These are phyloP conservation scores for Rhinatrema bivittatum DNA, from an alignment of 2,797 vertebrate species.

Conservation along the genomic window DNA sequence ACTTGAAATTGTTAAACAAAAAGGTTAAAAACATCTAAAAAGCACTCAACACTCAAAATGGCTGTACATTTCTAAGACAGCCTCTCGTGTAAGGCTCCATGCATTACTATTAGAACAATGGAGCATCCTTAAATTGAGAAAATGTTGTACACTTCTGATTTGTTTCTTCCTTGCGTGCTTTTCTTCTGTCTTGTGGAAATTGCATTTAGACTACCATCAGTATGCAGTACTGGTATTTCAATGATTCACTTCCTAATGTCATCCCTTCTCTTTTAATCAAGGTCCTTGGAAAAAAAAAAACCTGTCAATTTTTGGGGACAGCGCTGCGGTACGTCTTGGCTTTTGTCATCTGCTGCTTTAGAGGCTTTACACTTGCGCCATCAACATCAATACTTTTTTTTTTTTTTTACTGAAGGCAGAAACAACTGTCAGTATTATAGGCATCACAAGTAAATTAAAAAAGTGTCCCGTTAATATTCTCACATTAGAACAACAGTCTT, in stretches of 20 bases:
- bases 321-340: neutral
- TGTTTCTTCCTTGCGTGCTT: too few species aligned
- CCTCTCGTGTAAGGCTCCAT: too few species aligned
- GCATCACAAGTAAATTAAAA: constrained; percentile 28
- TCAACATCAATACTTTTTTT: neutral
- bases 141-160: too few species aligned
- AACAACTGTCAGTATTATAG: constrained; percentile 6
- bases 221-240: constrained; percentile 6
- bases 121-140: too few species aligned
- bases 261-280: constrained; percentile 6
- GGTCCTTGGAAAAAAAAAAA: constrained; percentile 8
- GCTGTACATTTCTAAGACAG: too few species aligned
- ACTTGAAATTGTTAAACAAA: too few species aligned
- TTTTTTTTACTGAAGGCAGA: neutral
- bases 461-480: constrained; percentile 28
- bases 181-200: too few species aligned
- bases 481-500: constrained; percentile 26
- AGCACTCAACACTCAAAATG: too few species aligned
- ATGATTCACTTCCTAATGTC: constrained; percentile 7
- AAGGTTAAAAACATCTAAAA: too few species aligned
- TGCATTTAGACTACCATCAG: constrained; percentile 1
- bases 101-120: too few species aligned
- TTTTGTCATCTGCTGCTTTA: constrained; percentile 4
- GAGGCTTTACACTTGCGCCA: too few species aligned
- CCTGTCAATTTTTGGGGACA: constrained; percentile 6